phyloP scores from a whole-genome alignment of 2,797 vertebrate genomes.

The Enteromius paludinosus region DNA sequence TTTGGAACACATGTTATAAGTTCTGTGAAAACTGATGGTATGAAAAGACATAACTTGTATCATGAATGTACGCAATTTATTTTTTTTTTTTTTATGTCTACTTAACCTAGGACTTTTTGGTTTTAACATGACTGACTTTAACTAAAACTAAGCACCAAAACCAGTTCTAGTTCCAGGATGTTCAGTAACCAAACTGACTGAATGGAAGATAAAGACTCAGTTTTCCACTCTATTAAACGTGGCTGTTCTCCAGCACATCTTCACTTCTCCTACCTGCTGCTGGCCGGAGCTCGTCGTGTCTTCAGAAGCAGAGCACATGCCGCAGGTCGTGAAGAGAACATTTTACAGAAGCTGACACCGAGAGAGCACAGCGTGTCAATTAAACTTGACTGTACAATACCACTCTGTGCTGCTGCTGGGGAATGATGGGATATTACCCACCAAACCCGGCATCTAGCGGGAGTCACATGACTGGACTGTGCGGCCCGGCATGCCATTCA shows the following conservation, averaged over 20 bases:
- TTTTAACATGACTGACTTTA: neutral
- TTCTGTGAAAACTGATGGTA: neutral
- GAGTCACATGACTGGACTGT: constrained; percentile 72
- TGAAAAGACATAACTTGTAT: neutral
- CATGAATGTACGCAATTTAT: neutral
- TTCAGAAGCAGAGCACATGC: constrained; percentile 32
- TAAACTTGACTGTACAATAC: constrained; percentile 10
- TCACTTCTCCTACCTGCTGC: constrained; percentile 30
- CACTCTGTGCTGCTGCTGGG: constrained; percentile 32
- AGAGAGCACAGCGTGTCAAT: neutral
- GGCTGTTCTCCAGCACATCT: neutral
- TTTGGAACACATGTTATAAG: neutral
- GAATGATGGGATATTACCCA: constrained; percentile 46
- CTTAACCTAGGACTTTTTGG: neutral
- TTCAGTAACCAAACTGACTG: neutral
- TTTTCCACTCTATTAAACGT: neutral
- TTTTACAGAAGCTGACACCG: constrained; percentile 20
- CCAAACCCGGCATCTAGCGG: constrained; percentile 35
- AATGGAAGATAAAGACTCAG: no score
- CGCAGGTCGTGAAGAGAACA: constrained; percentile 31
- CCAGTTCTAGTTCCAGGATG: neutral
- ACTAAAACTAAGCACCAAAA: neutral
- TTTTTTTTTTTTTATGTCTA: neutral
- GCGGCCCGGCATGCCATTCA: constrained; percentile 68
- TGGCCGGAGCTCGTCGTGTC: neutral